Percentiles rank a stretch among this genome's conserved stretches.
phyloP scores from a whole-genome alignment of 2,888 invertebrate genomes.

The Cosmorhoe ocellata region DNA sequence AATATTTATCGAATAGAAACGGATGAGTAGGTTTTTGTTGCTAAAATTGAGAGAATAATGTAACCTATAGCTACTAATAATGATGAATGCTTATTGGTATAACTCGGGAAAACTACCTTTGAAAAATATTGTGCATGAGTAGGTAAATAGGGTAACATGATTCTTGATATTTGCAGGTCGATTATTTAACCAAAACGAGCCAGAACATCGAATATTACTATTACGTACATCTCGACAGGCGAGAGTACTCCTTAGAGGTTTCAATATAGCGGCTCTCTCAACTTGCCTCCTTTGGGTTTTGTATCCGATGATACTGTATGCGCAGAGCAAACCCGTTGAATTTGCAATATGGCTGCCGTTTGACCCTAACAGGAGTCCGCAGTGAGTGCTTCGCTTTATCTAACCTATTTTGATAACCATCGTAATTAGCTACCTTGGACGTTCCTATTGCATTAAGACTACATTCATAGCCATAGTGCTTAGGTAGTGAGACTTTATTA shows the following conservation, averaged over 20 bases:
- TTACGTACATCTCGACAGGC: constrained; percentile 39
- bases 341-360: constrained; percentile 63
- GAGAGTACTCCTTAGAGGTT: constrained; percentile 40
- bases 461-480: background rate
- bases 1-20: no score
- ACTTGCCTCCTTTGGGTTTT: constrained; percentile 57
- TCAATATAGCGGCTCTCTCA: constrained; percentile 44
- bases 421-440: constrained; percentile 3
- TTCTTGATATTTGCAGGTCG: constrained; percentile 35
- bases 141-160: no score
- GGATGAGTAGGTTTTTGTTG: no score
- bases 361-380: constrained; percentile 44
- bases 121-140: background rate
- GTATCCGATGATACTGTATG: constrained; percentile 48
- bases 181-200: constrained; percentile 48
- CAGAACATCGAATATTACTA: constrained; percentile 42
- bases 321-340: constrained; percentile 47
- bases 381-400: constrained; percentile 44
- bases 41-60: no score
- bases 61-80: no score
- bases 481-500: no score
- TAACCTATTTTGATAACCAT: constrained; percentile 11
- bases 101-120: no score
- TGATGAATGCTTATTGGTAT: no score
- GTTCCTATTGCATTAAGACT: background rate